A percentile compares a stretch with the other conserved stretches of the same genome.
phyloP scores from a whole-genome alignment of 2,888 invertebrate species.

The Venusia cambrica region DNA sequence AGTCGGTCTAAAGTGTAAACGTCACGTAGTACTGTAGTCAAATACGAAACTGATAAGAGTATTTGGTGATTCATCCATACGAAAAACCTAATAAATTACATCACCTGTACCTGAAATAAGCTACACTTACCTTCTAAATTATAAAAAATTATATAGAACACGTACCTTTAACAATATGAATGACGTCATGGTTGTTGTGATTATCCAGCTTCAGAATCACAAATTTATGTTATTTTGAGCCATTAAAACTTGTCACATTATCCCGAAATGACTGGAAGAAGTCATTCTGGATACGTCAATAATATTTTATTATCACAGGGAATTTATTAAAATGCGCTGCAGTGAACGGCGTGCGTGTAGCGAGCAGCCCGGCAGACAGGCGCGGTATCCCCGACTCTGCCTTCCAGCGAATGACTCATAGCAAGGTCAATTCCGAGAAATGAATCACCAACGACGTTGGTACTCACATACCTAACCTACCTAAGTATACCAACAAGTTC shows the following conservation, averaged over 20 bases:
- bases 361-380: slow-evolving; percentile 77
- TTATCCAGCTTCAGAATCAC: slow-evolving; percentile 71
- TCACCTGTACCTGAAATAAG: slow-evolving; percentile 10
- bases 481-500: no score
- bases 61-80: slow-evolving; percentile 49
- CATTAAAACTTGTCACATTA: slow-evolving; percentile 41
- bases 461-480: slow-evolving; percentile 44
- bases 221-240: slow-evolving; percentile 48
- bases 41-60: slow-evolving; percentile 65
- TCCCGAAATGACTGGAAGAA: slow-evolving; percentile 41
- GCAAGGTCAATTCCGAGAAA: slow-evolving; percentile 82
- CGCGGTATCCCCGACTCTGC: slow-evolving; percentile 82
- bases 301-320: slow-evolving; percentile 43
- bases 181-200: slow-evolving; percentile 82
- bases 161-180: slow-evolving; percentile 78
- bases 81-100: slow-evolving; percentile 13
- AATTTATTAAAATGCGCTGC: slow-evolving; percentile 50
- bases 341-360: slow-evolving; percentile 68
- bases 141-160: slow-evolving; percentile 23
- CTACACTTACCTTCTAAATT: slow-evolving; percentile 9
- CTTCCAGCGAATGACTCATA: slow-evolving; percentile 81
- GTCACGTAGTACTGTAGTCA: slow-evolving; percentile 59
- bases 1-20: slow-evolving; percentile 49
- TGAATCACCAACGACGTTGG: slow-evolving; percentile 80
- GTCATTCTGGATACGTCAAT: slow-evolving; percentile 51